phyloP scores from a whole-genome alignment of 2,113 vertebrate genomes.

The Cepphus grylle region DNA sequence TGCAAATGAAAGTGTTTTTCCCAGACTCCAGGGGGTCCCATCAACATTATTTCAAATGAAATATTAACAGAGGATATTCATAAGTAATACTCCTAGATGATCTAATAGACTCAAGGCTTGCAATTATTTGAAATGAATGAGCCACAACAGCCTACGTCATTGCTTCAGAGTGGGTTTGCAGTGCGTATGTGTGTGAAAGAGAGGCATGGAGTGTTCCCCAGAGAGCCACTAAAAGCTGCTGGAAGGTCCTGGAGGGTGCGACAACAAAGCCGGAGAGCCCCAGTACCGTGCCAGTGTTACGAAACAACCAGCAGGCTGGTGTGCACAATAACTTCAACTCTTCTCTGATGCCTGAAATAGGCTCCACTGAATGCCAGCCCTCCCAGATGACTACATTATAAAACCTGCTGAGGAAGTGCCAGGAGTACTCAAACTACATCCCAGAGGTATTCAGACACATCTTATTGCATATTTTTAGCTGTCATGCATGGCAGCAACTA shows the following conservation, averaged over 20 bases:
- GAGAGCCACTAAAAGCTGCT: slow-evolving; percentile 39
- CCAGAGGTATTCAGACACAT: slow-evolving; percentile 56
- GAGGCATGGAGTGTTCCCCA: background rate
- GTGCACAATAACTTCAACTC: background rate
- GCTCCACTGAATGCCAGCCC: background rate
- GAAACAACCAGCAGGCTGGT: background rate
- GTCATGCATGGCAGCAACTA: slow-evolving; percentile 28
- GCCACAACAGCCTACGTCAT: background rate
- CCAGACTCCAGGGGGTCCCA: background rate
- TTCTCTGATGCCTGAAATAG: background rate
- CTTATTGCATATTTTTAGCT: slow-evolving; percentile 67
- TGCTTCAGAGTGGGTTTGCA: background rate
- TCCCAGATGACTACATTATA: slow-evolving; percentile 45
- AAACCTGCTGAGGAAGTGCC: slow-evolving; percentile 43
- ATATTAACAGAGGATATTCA: slow-evolving; percentile 18
- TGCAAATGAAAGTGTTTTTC: background rate
- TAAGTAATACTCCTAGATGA: slow-evolving; percentile 22
- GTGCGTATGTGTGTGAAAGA: background rate
- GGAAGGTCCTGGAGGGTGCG: slow-evolving; percentile 10
- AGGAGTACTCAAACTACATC: slow-evolving; percentile 34
- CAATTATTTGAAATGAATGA: background rate
- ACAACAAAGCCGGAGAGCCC: background rate
- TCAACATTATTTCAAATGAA: slow-evolving; percentile 37
- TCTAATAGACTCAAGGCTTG: background rate
- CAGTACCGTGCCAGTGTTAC: background rate